Evolutionary conservation across 1,140 invertebrate genomes (phyloP), one percentile per base, ranked within the genome.

Genomic region (Drosophila mauritiana): DNA sequence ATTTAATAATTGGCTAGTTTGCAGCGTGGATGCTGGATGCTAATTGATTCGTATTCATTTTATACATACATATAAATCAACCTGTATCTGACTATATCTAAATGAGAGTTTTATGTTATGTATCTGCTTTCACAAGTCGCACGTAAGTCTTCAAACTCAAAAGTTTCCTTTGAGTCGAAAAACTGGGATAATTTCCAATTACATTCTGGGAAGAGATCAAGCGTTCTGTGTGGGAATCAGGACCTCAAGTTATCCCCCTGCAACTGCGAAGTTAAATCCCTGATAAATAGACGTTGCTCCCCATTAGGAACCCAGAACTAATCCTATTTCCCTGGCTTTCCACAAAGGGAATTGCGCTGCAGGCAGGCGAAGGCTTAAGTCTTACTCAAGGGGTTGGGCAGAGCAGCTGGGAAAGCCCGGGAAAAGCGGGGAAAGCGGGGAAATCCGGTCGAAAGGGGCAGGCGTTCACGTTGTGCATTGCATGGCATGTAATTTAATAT

Each of bases 401-500:
- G n/a, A n/a, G 45, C 42, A 17, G 43, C 25, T 48, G 13, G 46
- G 3, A 31, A 49, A 22, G 20, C 20, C 20, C 2, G 20, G 20
- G 20, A 20, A 46, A 46, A 12, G 8, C 11, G 10, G 27, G 8
- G 13, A 3, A 20, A 20, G 20, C 1, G 20, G 20, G 20, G 17
- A 12, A 40, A 31, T 31, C 8, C 27, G 27, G 27, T 7, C 1
- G 39, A 6, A 7, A 11, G 20, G 3, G 4, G 25, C 3, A n/a
- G n/a, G 4, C n/a, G 34, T 58, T 45, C 42, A 59, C 43, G 63
- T 67, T 64, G 48, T 67, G 72, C 75, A 80, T 80, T 84, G 81
- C 81, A 85, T 67, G 73, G 67, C 68, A 63, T 85, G 78, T 85
- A 85, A 85, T 72, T 85, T 85, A 85, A 85, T 85, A 85, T 85